A percentile compares a stretch with the other conserved stretches of the same genome.
Conservation (phyloP, 2,888 invertebrate genomes). For the Flexamia atlantica region DNA sequence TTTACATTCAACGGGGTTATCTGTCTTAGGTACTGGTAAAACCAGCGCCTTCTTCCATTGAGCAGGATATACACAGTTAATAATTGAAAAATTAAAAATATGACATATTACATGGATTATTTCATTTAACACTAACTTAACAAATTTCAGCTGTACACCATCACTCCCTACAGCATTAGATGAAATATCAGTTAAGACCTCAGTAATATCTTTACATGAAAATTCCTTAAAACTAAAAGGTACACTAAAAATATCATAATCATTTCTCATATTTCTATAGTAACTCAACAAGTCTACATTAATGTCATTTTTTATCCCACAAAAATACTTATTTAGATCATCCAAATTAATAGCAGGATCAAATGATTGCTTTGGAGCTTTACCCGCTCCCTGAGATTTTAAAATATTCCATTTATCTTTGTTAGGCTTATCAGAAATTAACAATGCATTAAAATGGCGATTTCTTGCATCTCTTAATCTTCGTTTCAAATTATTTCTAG, state of each 20-base stretch:
- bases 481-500: not conserved
- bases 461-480: constrained; percentile 15
- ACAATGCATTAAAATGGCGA: not conserved
- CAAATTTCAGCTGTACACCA: constrained; percentile 5
- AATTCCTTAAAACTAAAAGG: not conserved
- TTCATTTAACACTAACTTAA: constrained; percentile 8
- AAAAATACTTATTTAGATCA: constrained; percentile 17
- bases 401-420: not conserved
- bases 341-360: constrained; percentile 4
- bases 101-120: constrained; percentile 5
- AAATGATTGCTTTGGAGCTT: not conserved
- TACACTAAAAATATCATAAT: not conserved
- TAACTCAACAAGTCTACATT: not conserved
- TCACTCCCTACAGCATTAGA: constrained; percentile 3
- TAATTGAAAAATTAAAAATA: constrained; percentile 16
- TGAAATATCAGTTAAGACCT: not conserved
- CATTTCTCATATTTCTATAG: not conserved
- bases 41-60: not conserved
- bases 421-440: not conserved
- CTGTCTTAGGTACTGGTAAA: not conserved
- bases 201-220: not conserved
- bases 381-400: constrained; percentile 1
- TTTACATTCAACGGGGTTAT: not conserved
- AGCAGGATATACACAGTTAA: not conserved
- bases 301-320: not conserved